Conservation (phyloP, 64 coral and sea anemone genomes). For the Pocillopora verrucosa region DNA sequence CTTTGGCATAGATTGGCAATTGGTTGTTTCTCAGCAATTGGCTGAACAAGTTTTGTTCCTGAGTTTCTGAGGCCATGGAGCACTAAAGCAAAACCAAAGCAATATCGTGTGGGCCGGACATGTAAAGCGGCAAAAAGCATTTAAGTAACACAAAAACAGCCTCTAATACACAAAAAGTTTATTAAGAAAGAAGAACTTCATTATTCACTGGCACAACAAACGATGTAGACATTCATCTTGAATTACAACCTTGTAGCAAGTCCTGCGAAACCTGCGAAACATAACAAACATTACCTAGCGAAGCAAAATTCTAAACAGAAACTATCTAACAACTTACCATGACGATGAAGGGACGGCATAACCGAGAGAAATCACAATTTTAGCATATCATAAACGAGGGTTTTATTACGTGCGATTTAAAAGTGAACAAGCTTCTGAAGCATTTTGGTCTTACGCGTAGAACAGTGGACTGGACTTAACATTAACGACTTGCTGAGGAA, state of each 20-base stretch:
- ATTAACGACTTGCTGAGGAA: background rate
- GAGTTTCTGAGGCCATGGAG: no score
- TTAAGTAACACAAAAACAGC: background rate
- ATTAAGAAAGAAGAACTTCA: background rate
- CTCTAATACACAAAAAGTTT: background rate
- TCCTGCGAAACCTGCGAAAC: background rate
- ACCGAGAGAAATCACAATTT: constrained; percentile 1
- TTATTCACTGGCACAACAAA: background rate
- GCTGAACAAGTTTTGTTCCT: no score
- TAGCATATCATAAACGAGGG: background rate
- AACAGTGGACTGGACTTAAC: background rate
- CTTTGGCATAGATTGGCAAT: no score
- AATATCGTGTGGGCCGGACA: background rate
- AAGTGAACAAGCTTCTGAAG: background rate
- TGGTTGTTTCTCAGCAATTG: no score
- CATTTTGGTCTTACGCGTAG: constrained; percentile 1
- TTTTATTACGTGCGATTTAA: background rate
- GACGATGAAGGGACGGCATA: constrained; percentile 5
- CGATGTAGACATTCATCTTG: background rate
- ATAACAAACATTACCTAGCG: background rate
- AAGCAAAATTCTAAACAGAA: constrained; percentile 1
- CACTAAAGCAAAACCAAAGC: background rate
- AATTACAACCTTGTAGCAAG: constrained; percentile 1
- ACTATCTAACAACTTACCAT: constrained; percentile 10
- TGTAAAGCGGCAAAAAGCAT: background rate